These are phyloP conservation scores for Aporophyla nigra DNA, from an alignment of 2,888 invertebrate genomes.

Conservation along the genomic window DNA sequence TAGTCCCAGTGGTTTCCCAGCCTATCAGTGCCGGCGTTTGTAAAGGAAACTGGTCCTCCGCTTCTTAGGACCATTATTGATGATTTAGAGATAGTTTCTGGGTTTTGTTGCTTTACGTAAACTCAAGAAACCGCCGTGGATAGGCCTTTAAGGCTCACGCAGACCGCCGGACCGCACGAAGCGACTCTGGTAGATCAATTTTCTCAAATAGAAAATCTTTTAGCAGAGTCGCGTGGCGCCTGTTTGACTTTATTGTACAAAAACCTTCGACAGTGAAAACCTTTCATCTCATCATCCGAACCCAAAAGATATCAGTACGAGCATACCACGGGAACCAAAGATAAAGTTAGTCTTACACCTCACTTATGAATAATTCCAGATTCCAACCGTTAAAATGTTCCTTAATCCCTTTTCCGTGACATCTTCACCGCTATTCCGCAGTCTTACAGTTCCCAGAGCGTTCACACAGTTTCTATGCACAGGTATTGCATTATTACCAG, in stretches of 20 bases:
- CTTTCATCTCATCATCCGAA: not conserved
- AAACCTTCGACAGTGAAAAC: not conserved
- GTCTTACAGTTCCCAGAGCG: slow-evolving; percentile 27
- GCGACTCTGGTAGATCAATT: no score
- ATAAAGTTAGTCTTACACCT: not conserved
- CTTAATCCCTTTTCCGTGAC: slow-evolving; percentile 44
- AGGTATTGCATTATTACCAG: slow-evolving; percentile 50
- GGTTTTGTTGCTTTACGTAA: slow-evolving; percentile 1
- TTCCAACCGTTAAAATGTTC: slow-evolving; percentile 24
- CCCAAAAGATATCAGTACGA: not conserved
- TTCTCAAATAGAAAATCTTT: no score
- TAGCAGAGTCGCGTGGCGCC: no score
- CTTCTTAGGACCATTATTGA: slow-evolving; percentile 37
- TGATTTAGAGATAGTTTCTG: slow-evolving; percentile 33
- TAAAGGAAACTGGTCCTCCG: slow-evolving; percentile 48
- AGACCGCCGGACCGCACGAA: no score
- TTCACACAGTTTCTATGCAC: slow-evolving; percentile 47
- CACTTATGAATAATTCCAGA: slow-evolving; percentile 38
- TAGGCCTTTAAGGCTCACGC: no score
- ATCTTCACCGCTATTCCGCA: slow-evolving; percentile 41
- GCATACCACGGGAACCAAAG: slow-evolving; percentile 2
- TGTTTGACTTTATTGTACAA: not conserved
- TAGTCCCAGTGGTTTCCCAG: slow-evolving; percentile 8
- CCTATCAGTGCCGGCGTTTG: slow-evolving; percentile 37
- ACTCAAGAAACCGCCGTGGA: slow-evolving; percentile 1